Evolutionary conservation across 1,140 invertebrate genomes (phyloP).

Genomic region (Nebria ingens): DNA sequence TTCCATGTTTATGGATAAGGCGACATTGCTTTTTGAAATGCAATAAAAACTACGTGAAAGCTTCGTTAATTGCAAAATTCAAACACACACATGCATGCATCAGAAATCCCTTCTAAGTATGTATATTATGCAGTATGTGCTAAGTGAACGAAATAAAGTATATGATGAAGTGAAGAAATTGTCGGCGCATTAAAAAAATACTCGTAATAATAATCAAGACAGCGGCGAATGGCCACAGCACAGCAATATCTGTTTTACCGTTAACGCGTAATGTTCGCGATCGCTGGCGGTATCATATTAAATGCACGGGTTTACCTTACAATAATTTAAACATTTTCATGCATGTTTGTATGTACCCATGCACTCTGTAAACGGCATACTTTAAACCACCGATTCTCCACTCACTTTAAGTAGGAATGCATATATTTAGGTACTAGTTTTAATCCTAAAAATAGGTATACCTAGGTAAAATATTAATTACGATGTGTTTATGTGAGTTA

Average conservation of each 20-base stretch:
- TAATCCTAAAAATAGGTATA: no score
- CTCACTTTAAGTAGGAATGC: no score
- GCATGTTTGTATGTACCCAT: no score
- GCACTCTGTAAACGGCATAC: no score
- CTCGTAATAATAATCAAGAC: background rate
- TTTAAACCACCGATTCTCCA: no score
- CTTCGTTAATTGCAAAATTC: conserved; percentile 4
- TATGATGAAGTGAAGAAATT: conserved; percentile 5
- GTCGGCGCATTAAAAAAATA: background rate
- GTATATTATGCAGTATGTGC: background rate
- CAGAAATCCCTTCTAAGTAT: no score
- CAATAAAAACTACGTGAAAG: background rate
- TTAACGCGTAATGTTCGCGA: conserved; percentile 1
- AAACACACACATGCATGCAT: no score
- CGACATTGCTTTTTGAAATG: background rate
- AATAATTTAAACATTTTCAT: conserved; percentile 1
- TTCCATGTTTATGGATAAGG: background rate
- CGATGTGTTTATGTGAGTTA: no score
- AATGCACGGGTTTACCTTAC: conserved; percentile 5
- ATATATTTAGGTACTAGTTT: no score
- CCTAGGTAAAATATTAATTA: no score
- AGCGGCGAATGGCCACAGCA: no score
- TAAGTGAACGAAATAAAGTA: background rate
- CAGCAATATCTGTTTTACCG: conserved; percentile 4
- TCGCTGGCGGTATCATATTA: background rate